These are phyloP conservation scores for Oeneis ivallda DNA, from an alignment of 2,888 invertebrate genomes.

Conservation along the genomic window DNA sequence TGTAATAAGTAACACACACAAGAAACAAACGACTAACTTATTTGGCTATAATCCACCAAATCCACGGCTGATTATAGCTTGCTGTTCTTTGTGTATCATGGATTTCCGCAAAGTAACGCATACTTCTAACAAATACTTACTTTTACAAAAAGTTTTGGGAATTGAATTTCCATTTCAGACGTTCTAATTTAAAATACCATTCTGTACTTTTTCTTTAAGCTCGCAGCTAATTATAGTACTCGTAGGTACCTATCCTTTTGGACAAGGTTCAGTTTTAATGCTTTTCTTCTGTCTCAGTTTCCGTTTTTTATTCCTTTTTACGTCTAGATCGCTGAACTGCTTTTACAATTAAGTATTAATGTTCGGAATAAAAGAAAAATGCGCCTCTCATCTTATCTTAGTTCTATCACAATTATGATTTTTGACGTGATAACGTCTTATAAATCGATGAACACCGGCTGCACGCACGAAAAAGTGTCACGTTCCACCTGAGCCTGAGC, in stretches of 20 bases:
- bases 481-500: too few relatives aligned
- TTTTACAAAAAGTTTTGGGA: conserved; percentile 44
- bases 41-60: too few relatives aligned
- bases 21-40: too few relatives aligned
- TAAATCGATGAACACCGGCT: too few relatives aligned
- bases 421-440: too few relatives aligned
- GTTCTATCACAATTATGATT: neutral
- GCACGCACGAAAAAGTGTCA: too few relatives aligned
- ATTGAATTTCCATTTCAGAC: conserved; percentile 34
- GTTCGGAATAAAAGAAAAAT: conserved; percentile 9
- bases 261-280: conserved; percentile 16
- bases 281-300: conserved; percentile 18
- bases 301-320: conserved; percentile 16
- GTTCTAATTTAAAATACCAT: conserved; percentile 11
- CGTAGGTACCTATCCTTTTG: conserved; percentile 10
- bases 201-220: conserved; percentile 9
- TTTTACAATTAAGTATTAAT: conserved; percentile 18
- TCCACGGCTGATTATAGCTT: too few relatives aligned
- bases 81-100: too few relatives aligned
- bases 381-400: neutral
- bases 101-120: too few relatives aligned
- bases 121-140: neutral
- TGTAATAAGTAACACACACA: too few relatives aligned
- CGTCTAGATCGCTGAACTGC: conserved; percentile 20
- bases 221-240: conserved; percentile 19